Percentiles rank a stretch among this genome's conserved stretches.
phyloP scores from a whole-genome alignment of 2,888 invertebrate genomes.

The Capitulum mitella region DNA sequence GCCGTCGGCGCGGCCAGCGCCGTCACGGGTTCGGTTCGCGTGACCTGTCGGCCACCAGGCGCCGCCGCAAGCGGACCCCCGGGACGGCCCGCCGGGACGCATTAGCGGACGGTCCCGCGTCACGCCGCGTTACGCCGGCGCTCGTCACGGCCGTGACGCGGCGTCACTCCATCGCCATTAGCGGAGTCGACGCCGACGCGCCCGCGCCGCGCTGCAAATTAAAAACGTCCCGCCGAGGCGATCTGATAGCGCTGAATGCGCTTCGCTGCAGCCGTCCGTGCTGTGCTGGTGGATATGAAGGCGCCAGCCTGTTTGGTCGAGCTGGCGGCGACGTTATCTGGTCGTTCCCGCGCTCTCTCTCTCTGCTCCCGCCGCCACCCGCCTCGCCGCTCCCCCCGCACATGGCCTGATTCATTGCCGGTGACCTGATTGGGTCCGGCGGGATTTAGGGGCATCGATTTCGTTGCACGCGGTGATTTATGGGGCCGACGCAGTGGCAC shows the following conservation, averaged over 20 bases:
- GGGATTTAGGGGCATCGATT: slow-evolving; percentile 8
- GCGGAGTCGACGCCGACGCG: background rate
- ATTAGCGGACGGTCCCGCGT: background rate
- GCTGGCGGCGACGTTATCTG: background rate
- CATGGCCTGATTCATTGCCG: background rate
- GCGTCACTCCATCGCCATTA: background rate
- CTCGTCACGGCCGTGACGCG: background rate
- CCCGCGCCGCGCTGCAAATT: background rate
- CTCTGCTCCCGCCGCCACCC: background rate
- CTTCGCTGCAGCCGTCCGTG: background rate
- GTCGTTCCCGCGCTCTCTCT: background rate
- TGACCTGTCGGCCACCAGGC: no score
- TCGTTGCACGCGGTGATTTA: background rate
- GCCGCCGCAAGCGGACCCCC: no score
- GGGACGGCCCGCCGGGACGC: no score
- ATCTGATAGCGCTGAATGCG: background rate
- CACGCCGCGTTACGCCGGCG: background rate
- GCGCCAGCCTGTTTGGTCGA: background rate
- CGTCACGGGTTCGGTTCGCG: no score
- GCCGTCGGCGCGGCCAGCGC: no score
- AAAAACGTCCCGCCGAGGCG: background rate
- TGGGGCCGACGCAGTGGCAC: background rate
- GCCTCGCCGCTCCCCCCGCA: background rate
- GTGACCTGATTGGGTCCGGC: background rate
- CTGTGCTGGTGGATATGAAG: background rate